Evolutionary conservation across 30 jellyfish, hydroid and myxozoan species (phyloP), one percentile per base, ranked within the genome.

Genomic region (Aurelia sp.): DNA sequence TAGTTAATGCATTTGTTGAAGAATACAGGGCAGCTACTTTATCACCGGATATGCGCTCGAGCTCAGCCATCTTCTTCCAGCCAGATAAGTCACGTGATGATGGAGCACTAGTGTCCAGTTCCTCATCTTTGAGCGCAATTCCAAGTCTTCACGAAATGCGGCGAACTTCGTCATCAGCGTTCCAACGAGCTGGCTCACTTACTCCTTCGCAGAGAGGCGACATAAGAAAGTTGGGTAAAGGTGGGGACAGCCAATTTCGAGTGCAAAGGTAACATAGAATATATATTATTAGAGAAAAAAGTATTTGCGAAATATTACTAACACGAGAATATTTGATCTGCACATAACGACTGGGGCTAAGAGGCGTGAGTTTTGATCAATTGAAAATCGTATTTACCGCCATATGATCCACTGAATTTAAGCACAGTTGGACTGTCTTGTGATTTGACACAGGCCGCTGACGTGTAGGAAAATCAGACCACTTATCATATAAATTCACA

Each of bases 11-110:
- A 8, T 97, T 94, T 50, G 87, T 94, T 13, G 96, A 88, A 13
- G 84, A 80, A 44, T 78, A 80, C 84, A 27, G 81, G 27, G 95
- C 98, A 20, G 47, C 67, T 65, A 30, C 96, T 2, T 63, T 94
- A 22, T 76, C 97, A 18, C 91, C 97, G 3, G 99, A 94, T 2
- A 95, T 79, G 81, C 94, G 99, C 2, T 86, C 99, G 8, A 74
- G 74, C 51, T 88, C 99, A 9, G 95, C 92, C 13, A 97, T 90
- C 18, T 90, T 94, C 80, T 88, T 82, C 63, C 85, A 84, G 48
- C 95, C 94, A 17, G 88, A 87, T 16, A 24, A 77, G 35, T 59
- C 94, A 5, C 80, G 33, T 12, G 97, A 88, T 63, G 97, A 94
- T 67, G 97, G 67, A 31, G 91, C 87, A 20, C 59, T 88, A 4